phyloP scores from a whole-genome alignment of 2,888 invertebrate genomes.

The Drosophila prolongata region DNA sequence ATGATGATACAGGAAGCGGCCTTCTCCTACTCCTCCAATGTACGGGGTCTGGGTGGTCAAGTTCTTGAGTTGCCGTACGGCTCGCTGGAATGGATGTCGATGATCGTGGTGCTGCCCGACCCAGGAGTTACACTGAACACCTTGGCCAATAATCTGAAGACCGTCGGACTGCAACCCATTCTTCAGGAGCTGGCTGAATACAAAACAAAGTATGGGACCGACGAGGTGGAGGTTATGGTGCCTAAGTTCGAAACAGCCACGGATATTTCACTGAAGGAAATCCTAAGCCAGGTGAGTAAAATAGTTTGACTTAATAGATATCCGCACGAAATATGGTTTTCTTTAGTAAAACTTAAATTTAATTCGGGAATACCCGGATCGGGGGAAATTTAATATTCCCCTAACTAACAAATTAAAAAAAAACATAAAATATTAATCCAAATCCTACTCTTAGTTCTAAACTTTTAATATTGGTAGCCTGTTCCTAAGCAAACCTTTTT shows the following conservation, averaged over 20 bases:
- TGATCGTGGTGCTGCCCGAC: conserved; percentile 88
- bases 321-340: too few species aligned
- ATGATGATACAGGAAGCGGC: conserved; percentile 90
- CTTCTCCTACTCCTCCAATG: conserved; percentile 87
- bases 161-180: conserved; percentile 85
- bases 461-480: too few species aligned
- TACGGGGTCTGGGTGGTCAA: conserved; percentile 86
- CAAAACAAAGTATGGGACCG: conserved; percentile 83
- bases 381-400: too few species aligned
- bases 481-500: neutral
- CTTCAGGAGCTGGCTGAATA: conserved; percentile 85
- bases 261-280: conserved; percentile 86
- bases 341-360: too few species aligned
- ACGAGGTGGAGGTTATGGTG: conserved; percentile 87
- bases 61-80: conserved; percentile 90
- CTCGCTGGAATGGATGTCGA: conserved; percentile 86
- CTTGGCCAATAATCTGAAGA: conserved; percentile 86
- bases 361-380: too few species aligned
- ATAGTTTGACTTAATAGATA: too few species aligned
- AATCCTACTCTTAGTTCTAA: too few species aligned
- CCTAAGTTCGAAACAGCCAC: conserved; percentile 88
- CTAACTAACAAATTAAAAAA: neutral
- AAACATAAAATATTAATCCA: too few species aligned
- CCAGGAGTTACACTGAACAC: conserved; percentile 83
- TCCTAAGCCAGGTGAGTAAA: conserved; percentile 76